Base-by-base conservation (phyloP, 2,797 vertebrate species). In the Tiaroga cobitis region DNA sequence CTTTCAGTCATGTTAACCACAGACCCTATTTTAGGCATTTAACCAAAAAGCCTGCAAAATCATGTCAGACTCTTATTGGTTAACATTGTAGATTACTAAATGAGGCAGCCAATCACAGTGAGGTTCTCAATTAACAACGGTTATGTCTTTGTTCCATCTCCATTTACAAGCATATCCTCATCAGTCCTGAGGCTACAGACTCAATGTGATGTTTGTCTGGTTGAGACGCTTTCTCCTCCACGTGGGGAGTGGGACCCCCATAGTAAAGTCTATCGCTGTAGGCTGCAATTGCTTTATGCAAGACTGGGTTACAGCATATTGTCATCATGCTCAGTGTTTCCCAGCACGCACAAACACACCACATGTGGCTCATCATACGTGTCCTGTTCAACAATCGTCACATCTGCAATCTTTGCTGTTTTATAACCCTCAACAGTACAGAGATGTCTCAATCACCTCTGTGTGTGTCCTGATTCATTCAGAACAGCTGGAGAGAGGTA, bases 401-500 rank as follows among this genome's bases (percentile, higher is more conserved):
- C 16, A 49, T 39, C 51, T 59, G 37, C 2, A 9, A 68, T 59
- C 9, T 65, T 65, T 65, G 5, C 26, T 63, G 76, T 86, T 86
- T 88, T 68, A 46, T 63, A 41, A 67, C 24, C 37, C 37, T 26
- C 10, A 7, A 39, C 65, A 67, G 51, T 59, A 29, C 73, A 5
- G 76, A 70, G 75, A 72, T 5, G 39, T 80, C 79, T 75, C 75
- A 83, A 72, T 72, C 69, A 8, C 81, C 65, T 83, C 26, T 10
- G 18, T 21, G 26, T 80, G 34, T 63, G 3, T 54, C 78, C 67
- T 63, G 68, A 68, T 51, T 65, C 34, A 72, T 72, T 77, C 59
- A 41, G 51, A 87, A 81, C 80, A 87, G 81, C 80, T 86, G 88
- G 80, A 54, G 61, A 84, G 32, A 84, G 70, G 65, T 81, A 85